Evolutionary conservation across 35 echinoderm and acorn worm species (phyloP).

Genomic region (Hemicentrotus pulcherrimus): DNA sequence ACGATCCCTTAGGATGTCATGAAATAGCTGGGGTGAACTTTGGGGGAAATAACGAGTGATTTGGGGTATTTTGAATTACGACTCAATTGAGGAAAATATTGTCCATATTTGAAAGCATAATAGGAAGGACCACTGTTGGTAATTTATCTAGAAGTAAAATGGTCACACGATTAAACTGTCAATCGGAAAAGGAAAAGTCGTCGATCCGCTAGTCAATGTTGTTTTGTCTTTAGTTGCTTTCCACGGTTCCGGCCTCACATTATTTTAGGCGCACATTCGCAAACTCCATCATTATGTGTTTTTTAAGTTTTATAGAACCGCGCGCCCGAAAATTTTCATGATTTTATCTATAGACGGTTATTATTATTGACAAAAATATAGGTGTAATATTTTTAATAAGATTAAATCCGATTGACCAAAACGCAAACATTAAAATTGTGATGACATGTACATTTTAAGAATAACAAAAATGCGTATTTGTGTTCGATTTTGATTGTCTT

Average conservation of each 20-base stretch:
- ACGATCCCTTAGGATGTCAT: background rate
- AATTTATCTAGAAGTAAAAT: background rate
- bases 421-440: too few species aligned
- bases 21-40: background rate
- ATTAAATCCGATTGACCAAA: too few species aligned
- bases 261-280: background rate
- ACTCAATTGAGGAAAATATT: constrained; percentile 1
- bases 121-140: background rate
- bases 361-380: too few species aligned
- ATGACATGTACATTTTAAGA: too few species aligned
- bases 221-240: background rate
- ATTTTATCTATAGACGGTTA: too few species aligned
- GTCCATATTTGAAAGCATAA: background rate
- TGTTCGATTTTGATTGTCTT: too few species aligned
- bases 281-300: background rate
- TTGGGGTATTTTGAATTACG: constrained; percentile 4
- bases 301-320: background rate
- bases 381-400: too few species aligned
- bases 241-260: too few species aligned
- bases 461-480: too few species aligned
- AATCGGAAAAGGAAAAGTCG: background rate
- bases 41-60: constrained; percentile 5
- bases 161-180: constrained; percentile 3
- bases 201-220: background rate
- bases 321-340: too few species aligned